These are phyloP conservation scores for Elachura formosa DNA, from an alignment of 2,113 vertebrate species.

Conservation along the genomic window DNA sequence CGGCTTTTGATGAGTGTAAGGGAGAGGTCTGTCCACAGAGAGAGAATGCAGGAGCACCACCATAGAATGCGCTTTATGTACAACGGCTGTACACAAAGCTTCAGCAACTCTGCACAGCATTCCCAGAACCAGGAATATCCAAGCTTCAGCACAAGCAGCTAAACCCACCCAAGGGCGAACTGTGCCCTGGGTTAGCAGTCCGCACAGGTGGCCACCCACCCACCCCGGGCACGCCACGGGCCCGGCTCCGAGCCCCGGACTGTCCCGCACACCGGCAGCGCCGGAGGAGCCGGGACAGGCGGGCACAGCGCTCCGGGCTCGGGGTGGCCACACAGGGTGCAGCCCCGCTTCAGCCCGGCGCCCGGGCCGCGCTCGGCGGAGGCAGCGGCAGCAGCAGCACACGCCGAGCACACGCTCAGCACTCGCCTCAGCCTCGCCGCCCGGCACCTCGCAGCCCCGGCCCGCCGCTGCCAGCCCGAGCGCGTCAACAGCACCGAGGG, in stretches of 20 bases:
- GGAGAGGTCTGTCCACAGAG: too few species aligned
- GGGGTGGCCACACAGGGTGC: neutral
- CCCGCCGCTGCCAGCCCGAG: neutral
- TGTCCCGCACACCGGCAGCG: neutral
- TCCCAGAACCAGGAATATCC: neutral
- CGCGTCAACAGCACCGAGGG: neutral
- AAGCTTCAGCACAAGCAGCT: too few species aligned
- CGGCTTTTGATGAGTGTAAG: too few species aligned
- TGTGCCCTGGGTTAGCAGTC: neutral
- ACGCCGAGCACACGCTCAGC: neutral
- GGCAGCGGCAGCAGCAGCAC: neutral
- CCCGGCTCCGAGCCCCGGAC: too few species aligned
- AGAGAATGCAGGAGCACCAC: too few species aligned
- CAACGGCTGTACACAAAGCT: neutral
- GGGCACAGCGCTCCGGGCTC: neutral
- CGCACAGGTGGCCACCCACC: neutral
- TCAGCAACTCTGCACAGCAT: neutral
- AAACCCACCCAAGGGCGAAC: neutral
- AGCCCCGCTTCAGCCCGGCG: neutral
- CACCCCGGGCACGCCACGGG: fast-evolving
- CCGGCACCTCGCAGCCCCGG: neutral
- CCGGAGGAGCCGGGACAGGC: too few species aligned
- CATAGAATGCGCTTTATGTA: too few species aligned
- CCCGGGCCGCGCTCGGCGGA: neutral
- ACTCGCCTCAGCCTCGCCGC: neutral